Percentiles rank a stretch among this genome's conserved stretches.
Evolutionary conservation across 2,113 vertebrate species (phyloP).

Genomic region (Chroicocephalus ridibundus): DNA sequence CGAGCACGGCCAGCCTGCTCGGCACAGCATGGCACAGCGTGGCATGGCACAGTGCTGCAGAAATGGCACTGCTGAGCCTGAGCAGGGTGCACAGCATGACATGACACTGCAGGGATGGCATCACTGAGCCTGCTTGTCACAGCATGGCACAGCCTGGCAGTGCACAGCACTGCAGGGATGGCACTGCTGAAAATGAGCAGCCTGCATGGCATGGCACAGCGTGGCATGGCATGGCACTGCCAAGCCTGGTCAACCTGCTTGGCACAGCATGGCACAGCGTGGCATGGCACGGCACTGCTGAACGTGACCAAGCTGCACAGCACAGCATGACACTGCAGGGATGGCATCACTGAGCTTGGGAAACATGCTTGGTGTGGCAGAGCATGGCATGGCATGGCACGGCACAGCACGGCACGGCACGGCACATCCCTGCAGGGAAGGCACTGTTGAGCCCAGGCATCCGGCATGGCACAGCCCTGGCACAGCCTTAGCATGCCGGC

Average conservation of each 20-base stretch:
- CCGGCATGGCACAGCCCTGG: not conserved
- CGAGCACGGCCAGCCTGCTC: not conserved
- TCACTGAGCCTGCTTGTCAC: not conserved
- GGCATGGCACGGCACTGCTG: not conserved
- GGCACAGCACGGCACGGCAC: rapidly evolving
- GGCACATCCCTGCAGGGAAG: not conserved
- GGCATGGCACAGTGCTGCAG: no score
- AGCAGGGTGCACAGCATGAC: not conserved
- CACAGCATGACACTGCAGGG: no score
- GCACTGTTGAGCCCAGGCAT: not conserved
- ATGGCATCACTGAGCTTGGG: no score
- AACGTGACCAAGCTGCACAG: not conserved
- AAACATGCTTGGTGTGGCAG: not conserved
- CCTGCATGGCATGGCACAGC: no score
- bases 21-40: not conserved
- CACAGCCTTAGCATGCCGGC: no score
- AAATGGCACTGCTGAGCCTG: no score
- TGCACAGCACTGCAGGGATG: no score
- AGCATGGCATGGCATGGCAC: not conserved
- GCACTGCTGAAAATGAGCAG: no score
- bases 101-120: not conserved
- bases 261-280: not conserved
- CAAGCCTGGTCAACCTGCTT: no score
- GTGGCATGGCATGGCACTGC: not conserved
- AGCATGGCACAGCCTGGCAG: not conserved